A percentile compares a stretch with the other conserved stretches of the same genome.
These are phyloP conservation scores for Albula goreensis DNA, from an alignment of 2,113 vertebrate genomes.

Conservation along the genomic window DNA sequence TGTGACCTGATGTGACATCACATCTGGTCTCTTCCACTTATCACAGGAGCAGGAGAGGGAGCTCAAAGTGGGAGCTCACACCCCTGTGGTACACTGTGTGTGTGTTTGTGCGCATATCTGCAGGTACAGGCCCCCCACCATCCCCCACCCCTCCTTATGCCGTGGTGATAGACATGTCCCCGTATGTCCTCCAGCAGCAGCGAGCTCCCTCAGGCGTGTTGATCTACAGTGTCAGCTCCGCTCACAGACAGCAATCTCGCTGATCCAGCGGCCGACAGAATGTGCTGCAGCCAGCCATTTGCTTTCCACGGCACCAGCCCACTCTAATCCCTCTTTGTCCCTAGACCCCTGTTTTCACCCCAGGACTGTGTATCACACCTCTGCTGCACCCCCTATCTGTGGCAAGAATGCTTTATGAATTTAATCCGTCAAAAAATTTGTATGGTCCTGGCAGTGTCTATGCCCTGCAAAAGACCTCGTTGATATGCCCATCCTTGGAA, in stretches of 20 bases:
- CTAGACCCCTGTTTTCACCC: not conserved
- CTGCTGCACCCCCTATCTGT: constrained; percentile 8
- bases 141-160: not conserved
- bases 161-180: constrained; percentile 27
- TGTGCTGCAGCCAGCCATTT: constrained; percentile 20
- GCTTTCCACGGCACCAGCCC: constrained; percentile 25
- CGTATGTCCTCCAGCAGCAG: constrained; percentile 36
- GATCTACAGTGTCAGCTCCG: constrained; percentile 38
- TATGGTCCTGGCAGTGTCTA: not conserved
- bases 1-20: not conserved
- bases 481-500: not conserved
- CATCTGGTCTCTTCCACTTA: not conserved
- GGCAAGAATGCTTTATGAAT: constrained; percentile 17
- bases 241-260: constrained; percentile 18
- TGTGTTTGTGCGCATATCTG: not conserved
- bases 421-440: not conserved
- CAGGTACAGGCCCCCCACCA: not conserved
- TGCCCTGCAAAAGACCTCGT: not conserved
- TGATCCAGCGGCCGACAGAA: constrained; percentile 44
- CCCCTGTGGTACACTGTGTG: not conserved
- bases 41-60: not conserved
- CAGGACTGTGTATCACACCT: not conserved
- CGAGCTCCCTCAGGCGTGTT: constrained; percentile 31
- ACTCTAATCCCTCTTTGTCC: constrained; percentile 41
- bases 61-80: not conserved